Percentiles rank a stretch among this genome's conserved stretches.
Conservation (phyloP, 2,113 vertebrate species). For the Engraulis encrasicolus region DNA sequence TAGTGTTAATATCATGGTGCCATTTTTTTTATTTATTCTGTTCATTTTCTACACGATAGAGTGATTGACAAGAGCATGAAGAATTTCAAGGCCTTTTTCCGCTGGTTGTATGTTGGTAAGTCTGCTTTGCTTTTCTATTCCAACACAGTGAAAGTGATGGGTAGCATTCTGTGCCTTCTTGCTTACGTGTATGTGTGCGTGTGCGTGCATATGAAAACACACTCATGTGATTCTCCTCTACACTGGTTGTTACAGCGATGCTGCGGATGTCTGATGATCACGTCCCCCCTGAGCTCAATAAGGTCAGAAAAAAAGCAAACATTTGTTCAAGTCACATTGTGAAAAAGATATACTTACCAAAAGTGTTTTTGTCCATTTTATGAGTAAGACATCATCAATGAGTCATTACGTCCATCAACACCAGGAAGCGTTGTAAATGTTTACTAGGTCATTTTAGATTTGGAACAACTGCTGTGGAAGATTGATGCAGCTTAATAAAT, state of each 20-base stretch:
- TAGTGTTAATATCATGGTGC: too few relatives aligned
- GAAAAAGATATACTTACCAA: too few relatives aligned
- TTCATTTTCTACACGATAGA: conserved; percentile 65
- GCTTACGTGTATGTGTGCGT: neutral
- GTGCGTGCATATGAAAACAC: neutral
- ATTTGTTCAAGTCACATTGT: too few relatives aligned
- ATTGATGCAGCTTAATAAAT: too few relatives aligned
- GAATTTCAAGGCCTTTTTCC: conserved; percentile 99
- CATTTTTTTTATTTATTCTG: neutral
- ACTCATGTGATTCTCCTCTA: neutral
- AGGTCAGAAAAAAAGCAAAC: conserved; percentile 79
- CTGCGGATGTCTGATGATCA: conserved; percentile 98
- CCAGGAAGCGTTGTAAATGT: too few relatives aligned
- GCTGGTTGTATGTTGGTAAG: conserved; percentile 98
- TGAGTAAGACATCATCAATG: too few relatives aligned
- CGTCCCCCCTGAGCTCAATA: conserved; percentile 94
- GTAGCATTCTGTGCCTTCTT: neutral
- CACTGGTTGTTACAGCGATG: conserved; percentile 80
- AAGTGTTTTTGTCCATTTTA: too few relatives aligned
- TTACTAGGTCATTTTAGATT: too few relatives aligned
- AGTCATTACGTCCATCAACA: too few relatives aligned
- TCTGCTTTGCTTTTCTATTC: neutral
- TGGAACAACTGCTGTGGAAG: too few relatives aligned
- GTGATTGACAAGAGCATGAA: conserved; percentile 99
- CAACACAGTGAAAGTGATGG: neutral